Conservation (phyloP, 2,888 invertebrate species). For the Eupithecia abbreviata region DNA sequence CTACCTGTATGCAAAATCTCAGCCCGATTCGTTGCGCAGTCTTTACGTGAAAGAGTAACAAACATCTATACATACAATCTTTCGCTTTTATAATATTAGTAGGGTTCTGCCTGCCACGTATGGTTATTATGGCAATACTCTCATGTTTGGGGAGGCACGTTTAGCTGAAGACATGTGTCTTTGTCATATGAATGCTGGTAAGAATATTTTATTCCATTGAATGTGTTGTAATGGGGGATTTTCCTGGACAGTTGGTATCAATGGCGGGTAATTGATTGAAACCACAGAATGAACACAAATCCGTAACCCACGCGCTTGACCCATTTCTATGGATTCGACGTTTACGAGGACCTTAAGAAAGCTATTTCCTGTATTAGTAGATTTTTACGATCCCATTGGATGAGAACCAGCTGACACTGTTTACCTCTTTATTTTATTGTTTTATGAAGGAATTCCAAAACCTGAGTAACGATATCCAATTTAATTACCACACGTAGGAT, state of each 20-base stretch:
- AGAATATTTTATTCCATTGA: neutral
- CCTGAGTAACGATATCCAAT: neutral
- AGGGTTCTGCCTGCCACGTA: no score
- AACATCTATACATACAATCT: no score
- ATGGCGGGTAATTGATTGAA: neutral
- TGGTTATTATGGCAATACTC: neutral
- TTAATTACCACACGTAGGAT: neutral
- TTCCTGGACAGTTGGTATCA: neutral
- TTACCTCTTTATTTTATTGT: slow-evolving; percentile 1
- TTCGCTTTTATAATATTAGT: no score
- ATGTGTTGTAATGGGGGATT: neutral
- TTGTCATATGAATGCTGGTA: no score
- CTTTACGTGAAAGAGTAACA: no score
- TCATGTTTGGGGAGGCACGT: neutral
- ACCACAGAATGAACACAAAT: neutral
- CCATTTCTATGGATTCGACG: neutral
- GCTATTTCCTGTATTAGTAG: slow-evolving; percentile 33
- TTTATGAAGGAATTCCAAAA: neutral
- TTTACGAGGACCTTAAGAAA: slow-evolving; percentile 33
- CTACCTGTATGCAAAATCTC: no score
- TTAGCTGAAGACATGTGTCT: no score
- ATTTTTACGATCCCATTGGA: slow-evolving; percentile 31
- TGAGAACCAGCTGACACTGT: slow-evolving; percentile 29
- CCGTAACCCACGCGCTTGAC: neutral
- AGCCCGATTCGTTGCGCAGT: no score